A percentile compares a stretch with the other conserved stretches of the same genome.
Conservation (phyloP, 92 coral and sea anemone species). For the Pocillopora meandrina region DNA sequence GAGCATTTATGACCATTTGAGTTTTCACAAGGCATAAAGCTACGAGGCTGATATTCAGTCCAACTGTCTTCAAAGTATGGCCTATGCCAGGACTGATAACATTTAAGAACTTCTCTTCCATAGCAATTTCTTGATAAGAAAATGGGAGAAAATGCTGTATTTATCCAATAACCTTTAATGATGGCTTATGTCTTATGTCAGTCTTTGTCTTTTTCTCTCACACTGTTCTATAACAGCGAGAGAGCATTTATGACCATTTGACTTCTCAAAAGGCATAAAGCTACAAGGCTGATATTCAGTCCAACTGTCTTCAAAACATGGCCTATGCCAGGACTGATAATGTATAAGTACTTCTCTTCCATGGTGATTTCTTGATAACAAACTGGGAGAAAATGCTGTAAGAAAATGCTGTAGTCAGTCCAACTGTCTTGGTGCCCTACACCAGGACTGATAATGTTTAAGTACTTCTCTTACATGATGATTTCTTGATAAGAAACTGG, state of each 20-base stretch:
- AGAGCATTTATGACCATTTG: background rate
- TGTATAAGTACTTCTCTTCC: slow-evolving; percentile 55
- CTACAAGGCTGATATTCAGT: slow-evolving; percentile 31
- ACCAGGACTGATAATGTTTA: too few relatives aligned
- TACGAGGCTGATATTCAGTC: slow-evolving; percentile 29
- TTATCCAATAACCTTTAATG: too few relatives aligned
- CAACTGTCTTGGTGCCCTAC: too few relatives aligned
- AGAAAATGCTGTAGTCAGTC: too few relatives aligned
- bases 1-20: background rate
- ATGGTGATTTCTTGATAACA: slow-evolving; percentile 55
- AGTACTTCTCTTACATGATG: too few relatives aligned
- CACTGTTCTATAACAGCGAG: too few relatives aligned
- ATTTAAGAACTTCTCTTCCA: slow-evolving; percentile 52
- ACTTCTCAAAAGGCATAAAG: slow-evolving; percentile 32
- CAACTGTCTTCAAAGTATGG: slow-evolving; percentile 27
- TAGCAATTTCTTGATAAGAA: slow-evolving; percentile 56
- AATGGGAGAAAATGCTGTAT: background rate
- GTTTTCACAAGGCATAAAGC: slow-evolving; percentile 35
- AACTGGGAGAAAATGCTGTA: background rate
- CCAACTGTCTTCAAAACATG: slow-evolving; percentile 29
- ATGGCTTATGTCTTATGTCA: too few relatives aligned
- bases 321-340: slow-evolving; percentile 41
- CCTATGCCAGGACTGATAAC: slow-evolving; percentile 45
- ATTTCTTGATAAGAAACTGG: too few relatives aligned
- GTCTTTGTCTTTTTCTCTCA: too few relatives aligned